A percentile compares a stretch with the other conserved stretches of the same genome.
Evolutionary conservation across 1,140 invertebrate genomes (phyloP).

Genomic region (Drosophila bocki): DNA sequence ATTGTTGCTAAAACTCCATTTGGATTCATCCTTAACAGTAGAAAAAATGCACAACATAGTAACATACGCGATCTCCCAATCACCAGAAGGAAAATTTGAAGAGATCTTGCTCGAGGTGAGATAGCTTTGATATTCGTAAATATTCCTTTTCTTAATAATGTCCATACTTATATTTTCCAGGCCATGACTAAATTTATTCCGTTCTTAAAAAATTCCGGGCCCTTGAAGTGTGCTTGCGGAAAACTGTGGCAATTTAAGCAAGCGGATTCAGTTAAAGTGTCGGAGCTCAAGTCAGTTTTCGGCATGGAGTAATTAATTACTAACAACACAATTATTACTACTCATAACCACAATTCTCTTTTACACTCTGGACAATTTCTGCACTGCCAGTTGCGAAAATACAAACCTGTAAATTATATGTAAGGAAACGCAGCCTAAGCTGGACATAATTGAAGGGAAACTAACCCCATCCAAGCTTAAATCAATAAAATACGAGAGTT

Average conservation of each 20-base stretch:
- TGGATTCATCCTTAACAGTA: not conserved
- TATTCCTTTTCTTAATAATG: not conserved
- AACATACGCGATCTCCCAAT: not conserved
- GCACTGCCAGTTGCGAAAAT: too few relatives aligned
- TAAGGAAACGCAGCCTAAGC: too few relatives aligned
- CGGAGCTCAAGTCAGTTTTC: slow-evolving; percentile 3
- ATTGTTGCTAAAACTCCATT: not conserved
- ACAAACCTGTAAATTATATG: too few relatives aligned
- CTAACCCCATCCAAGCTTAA: too few relatives aligned
- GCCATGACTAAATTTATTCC: not conserved
- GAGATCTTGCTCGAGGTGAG: not conserved
- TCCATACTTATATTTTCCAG: not conserved
- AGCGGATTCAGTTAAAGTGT: not conserved
- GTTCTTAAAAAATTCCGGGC: not conserved
- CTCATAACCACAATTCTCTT: not conserved
- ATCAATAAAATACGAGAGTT: too few relatives aligned
- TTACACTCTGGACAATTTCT: too few relatives aligned
- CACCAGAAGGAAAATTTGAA: not conserved
- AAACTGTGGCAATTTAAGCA: slow-evolving; percentile 1
- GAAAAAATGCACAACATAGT: not conserved
- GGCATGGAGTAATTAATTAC: not conserved
- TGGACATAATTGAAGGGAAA: too few relatives aligned
- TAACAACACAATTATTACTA: not conserved
- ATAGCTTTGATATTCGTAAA: not conserved
- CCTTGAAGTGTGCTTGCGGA: not conserved